A percentile compares a stretch with the other conserved stretches of the same genome.
These are phyloP conservation scores for Zootermopsis nevadensis DNA, from an alignment of 2,888 invertebrate species.

Conservation along the genomic window DNA sequence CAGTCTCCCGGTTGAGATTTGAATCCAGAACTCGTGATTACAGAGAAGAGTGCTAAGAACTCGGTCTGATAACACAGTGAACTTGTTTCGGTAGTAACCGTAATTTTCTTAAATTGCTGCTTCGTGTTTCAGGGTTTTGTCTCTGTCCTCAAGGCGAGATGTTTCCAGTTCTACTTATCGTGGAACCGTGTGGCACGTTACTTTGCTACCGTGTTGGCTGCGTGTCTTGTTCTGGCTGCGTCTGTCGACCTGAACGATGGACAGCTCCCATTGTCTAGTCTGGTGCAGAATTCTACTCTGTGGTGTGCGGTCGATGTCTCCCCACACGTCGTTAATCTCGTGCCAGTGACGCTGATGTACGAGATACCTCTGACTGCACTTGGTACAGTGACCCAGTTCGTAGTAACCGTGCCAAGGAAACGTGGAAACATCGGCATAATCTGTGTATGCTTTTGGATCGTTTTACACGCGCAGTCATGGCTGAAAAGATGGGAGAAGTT, in stretches of 20 bases:
- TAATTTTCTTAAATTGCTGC: too few relatives aligned
- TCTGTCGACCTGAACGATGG: constrained; percentile 3
- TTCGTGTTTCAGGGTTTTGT: constrained; percentile 8
- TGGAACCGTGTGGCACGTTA: neutral
- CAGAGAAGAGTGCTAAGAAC: too few relatives aligned
- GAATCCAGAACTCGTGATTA: too few relatives aligned
- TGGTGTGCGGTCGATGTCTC: neutral
- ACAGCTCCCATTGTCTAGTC: neutral
- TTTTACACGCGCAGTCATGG: constrained; percentile 19
- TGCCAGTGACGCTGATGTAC: neutral
- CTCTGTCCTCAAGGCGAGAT: neutral
- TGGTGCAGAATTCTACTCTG: neutral
- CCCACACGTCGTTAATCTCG: neutral
- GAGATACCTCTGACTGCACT: constrained; percentile 4
- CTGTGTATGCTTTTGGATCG: neutral
- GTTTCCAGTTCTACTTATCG: neutral
- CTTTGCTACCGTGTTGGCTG: neutral
- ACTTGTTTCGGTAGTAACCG: too few relatives aligned
- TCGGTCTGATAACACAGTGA: too few relatives aligned
- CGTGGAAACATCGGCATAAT: neutral
- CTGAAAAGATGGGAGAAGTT: constrained; percentile 17
- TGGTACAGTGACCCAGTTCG: neutral
- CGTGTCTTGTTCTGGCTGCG: neutral
- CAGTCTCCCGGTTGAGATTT: too few relatives aligned
- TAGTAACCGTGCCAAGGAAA: neutral